These are phyloP conservation scores for Pterocles burchelli DNA, from an alignment of 2,113 vertebrate species.

Conservation along the genomic window DNA sequence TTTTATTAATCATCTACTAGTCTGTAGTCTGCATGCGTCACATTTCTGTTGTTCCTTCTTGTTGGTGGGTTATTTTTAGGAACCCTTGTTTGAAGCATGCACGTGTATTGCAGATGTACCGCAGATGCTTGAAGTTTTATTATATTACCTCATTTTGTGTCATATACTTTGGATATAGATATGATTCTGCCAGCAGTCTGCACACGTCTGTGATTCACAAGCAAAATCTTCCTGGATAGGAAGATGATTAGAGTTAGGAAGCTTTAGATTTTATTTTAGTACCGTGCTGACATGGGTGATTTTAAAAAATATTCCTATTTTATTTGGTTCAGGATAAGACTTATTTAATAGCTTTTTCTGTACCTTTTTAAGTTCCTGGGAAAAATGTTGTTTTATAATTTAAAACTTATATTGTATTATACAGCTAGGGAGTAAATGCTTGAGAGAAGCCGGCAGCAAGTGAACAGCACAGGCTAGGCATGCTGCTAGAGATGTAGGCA, in stretches of 20 bases:
- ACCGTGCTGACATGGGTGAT: not conserved
- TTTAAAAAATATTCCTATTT: not conserved
- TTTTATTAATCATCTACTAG: not conserved
- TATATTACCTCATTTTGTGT: not conserved
- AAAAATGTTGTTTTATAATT: not conserved
- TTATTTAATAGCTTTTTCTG: not conserved
- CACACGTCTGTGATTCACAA: not conserved
- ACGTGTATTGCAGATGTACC: not conserved
- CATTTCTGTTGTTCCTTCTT: not conserved
- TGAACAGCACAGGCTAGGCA: not conserved
- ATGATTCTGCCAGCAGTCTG: not conserved
- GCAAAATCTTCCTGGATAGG: not conserved
- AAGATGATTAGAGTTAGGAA: not conserved
- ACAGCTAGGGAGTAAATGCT: not conserved
- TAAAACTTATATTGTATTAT: not conserved
- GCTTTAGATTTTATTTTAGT: not conserved
- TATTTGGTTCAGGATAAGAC: not conserved
- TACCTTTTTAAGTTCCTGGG: not conserved
- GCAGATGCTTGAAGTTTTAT: not conserved
- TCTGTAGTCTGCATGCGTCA: not conserved
- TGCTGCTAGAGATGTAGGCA: not conserved
- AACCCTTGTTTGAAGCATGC: not conserved
- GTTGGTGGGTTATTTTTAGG: not conserved
- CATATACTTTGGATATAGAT: not conserved
- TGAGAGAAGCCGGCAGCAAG: fast-evolving